Percentiles rank a stretch among this genome's conserved stretches.
These are phyloP conservation scores for Elysia crispata DNA, from an alignment of 2,888 invertebrate genomes.

Conservation along the genomic window DNA sequence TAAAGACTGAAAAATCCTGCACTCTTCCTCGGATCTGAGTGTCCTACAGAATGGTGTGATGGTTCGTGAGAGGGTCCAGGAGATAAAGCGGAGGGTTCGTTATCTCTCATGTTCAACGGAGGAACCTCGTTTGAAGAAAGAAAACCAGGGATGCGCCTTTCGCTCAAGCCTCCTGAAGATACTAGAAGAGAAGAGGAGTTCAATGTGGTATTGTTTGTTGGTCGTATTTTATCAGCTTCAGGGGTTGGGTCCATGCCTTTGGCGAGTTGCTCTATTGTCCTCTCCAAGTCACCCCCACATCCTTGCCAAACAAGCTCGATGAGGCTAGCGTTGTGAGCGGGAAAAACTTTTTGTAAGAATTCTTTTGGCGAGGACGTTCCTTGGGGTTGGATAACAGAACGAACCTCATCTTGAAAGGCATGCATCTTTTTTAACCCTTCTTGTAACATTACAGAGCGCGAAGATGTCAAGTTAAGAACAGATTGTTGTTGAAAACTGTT, in stretches of 20 bases:
- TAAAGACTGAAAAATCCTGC: slow-evolving; percentile 36
- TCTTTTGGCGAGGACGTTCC: slow-evolving; percentile 59
- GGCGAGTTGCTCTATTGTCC: slow-evolving; percentile 66
- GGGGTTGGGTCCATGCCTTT: slow-evolving; percentile 47
- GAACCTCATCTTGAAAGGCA: not conserved
- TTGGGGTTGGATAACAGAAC: slow-evolving; percentile 33
- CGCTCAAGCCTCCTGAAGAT: not conserved
- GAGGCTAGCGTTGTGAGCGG: slow-evolving; percentile 63
- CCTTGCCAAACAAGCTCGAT: slow-evolving; percentile 70
- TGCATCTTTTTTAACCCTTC: not conserved
- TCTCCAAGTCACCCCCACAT: slow-evolving; percentile 65
- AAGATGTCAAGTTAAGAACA: not conserved
- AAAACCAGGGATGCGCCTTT: not conserved
- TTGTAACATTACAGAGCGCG: not conserved
- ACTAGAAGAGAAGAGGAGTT: not conserved
- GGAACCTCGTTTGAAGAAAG: not conserved
- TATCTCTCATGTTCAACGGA: not conserved
- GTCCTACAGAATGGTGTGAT: no score
- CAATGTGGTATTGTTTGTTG: no score
- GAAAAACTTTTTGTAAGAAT: slow-evolving; percentile 66
- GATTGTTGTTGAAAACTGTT: slow-evolving; percentile 6
- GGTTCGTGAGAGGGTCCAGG: no score
- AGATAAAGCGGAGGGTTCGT: not conserved
- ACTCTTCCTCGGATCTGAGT: not conserved
- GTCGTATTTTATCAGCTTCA: no score